Evolutionary conservation across 2,797 vertebrate genomes (phyloP).

Genomic region (Myripristis jacobus): DNA sequence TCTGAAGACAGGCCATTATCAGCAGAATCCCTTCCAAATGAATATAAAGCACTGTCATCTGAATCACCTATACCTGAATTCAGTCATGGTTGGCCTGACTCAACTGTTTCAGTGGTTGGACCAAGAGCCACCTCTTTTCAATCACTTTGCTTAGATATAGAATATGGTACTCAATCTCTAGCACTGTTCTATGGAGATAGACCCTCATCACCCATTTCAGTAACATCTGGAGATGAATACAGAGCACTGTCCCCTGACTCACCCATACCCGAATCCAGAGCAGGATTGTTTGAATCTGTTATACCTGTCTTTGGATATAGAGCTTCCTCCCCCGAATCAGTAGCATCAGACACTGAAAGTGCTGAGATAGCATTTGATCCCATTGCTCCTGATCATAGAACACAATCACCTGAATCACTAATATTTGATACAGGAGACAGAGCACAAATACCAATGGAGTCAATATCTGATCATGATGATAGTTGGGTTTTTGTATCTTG

Average conservation of each 20-base stretch:
- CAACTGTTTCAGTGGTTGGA: conserved; percentile 8
- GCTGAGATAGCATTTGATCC: background rate
- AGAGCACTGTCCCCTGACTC: conserved; percentile 61
- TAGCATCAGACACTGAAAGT: conserved; percentile 15
- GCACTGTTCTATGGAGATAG: conserved; percentile 32
- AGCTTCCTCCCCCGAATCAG: conserved; percentile 18
- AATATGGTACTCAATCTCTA: conserved; percentile 38
- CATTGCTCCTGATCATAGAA: background rate
- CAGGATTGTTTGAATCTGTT: conserved; percentile 31
- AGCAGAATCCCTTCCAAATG: conserved; percentile 49
- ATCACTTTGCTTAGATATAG: conserved; percentile 51
- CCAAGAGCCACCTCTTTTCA: conserved; percentile 56
- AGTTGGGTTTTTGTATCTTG: conserved; percentile 51
- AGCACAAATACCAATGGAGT: conserved; percentile 16
- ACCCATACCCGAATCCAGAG: conserved; percentile 54
- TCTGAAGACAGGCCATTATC: conserved; percentile 52
- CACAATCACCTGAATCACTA: conserved; percentile 9
- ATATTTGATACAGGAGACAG: conserved; percentile 31
- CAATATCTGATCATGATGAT: conserved; percentile 28
- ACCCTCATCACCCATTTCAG: conserved; percentile 47
- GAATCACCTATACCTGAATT: conserved; percentile 70
- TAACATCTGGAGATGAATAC: conserved; percentile 52
- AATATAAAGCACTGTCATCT: conserved; percentile 55
- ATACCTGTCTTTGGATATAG: conserved; percentile 7
- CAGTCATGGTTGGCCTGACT: conserved; percentile 27